Percentiles rank a stretch among this genome's conserved stretches.
Conservation (phyloP, 2,888 invertebrate genomes). For the Euzophera pinguis region DNA sequence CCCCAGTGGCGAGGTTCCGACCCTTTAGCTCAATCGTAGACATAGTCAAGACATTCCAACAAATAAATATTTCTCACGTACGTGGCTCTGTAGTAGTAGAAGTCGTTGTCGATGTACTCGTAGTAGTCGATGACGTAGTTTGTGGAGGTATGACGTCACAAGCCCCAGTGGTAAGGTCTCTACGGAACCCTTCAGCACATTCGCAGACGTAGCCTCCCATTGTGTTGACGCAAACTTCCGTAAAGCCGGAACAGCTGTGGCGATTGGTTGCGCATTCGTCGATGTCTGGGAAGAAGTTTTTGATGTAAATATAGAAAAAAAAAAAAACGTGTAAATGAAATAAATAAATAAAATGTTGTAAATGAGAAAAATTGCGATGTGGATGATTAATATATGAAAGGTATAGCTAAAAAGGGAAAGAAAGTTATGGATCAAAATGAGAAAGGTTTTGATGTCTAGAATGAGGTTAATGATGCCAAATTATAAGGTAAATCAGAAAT, state of each 20-base stretch:
- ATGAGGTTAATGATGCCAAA: too few species aligned
- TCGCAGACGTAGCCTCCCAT: slow-evolving; percentile 91
- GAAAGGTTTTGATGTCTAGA: too few species aligned
- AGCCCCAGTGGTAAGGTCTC: slow-evolving; percentile 73
- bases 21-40: too few species aligned
- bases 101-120: slow-evolving; percentile 29
- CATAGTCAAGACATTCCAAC: too few species aligned
- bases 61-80: slow-evolving; percentile 1
- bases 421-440: too few species aligned
- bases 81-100: slow-evolving; percentile 20
- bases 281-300: slow-evolving; percentile 78
- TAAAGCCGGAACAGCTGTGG: slow-evolving; percentile 77
- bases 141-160: slow-evolving; percentile 43
- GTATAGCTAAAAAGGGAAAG: too few species aligned
- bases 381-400: too few species aligned
- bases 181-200: slow-evolving; percentile 88
- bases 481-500: too few species aligned
- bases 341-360: too few species aligned
- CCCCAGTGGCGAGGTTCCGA: too few species aligned
- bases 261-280: slow-evolving; percentile 85
- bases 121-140: slow-evolving; percentile 32
- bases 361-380: too few species aligned
- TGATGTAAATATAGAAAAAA: background rate
- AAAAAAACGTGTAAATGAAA: background rate
- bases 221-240: slow-evolving; percentile 88